Evolutionary conservation across 2,113 vertebrate species (phyloP).

Genomic region (Malurus elegans): DNA sequence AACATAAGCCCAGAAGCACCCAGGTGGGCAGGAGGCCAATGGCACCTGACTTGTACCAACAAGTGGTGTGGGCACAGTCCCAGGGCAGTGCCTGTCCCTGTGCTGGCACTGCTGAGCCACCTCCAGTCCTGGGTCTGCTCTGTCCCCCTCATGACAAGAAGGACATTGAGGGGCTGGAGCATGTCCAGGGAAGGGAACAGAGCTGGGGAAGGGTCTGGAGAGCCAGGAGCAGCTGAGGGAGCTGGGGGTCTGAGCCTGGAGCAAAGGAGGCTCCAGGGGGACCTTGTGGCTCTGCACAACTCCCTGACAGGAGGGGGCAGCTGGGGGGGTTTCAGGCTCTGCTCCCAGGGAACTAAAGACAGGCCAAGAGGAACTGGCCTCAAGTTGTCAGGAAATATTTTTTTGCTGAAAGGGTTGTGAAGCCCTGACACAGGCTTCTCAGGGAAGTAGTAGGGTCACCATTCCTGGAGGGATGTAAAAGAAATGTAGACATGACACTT

Average conservation of each 20-base stretch:
- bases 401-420: neutral
- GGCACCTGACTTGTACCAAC: neutral
- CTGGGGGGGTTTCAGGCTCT: accelerated
- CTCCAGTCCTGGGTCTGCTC: neutral
- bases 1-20: neutral
- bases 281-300: neutral
- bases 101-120: neutral
- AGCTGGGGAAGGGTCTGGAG: neutral
- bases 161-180: neutral
- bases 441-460: neutral
- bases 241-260: neutral
- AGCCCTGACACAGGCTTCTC: neutral
- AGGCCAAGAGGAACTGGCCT: neutral
- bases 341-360: neutral
- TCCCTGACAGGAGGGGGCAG: neutral
- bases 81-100: neutral
- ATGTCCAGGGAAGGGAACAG: accelerated
- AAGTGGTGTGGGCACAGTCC: neutral
- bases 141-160: neutral
- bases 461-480: neutral
- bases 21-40: neutral
- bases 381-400: neutral
- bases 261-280: neutral
- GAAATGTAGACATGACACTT: neutral
- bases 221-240: accelerated